phyloP scores from a whole-genome alignment of 2,797 vertebrate species.

The Sebastes goodei region DNA sequence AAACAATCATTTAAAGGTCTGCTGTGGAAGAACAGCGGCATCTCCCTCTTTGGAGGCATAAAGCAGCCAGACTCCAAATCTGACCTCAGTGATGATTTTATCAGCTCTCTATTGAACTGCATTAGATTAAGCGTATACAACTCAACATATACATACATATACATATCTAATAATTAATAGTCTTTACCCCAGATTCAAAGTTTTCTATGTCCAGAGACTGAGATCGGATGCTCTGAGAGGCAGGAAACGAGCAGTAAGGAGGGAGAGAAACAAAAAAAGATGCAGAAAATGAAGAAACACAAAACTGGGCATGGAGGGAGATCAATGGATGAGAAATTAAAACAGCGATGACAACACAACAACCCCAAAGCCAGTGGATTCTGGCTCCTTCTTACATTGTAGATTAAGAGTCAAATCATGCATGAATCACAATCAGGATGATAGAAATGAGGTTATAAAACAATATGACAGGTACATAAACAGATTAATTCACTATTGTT shows the following conservation, averaged over 20 bases:
- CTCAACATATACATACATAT: background rate
- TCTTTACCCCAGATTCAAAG: conserved; percentile 76
- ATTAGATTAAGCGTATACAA: no score
- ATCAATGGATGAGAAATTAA: background rate
- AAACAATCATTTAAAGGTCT: background rate
- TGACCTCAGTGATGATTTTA: background rate
- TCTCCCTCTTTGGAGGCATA: background rate
- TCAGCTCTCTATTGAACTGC: background rate
- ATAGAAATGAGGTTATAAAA: background rate
- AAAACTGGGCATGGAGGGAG: no score
- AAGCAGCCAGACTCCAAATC: background rate
- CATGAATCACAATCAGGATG: background rate
- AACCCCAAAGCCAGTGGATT: background rate
- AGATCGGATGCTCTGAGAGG: conserved; percentile 64
- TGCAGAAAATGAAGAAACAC: conserved; percentile 18
- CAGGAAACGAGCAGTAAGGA: conserved; percentile 11
- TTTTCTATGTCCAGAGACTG: conserved; percentile 75
- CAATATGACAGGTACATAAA: background rate
- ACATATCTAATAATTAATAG: background rate
- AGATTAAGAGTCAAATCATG: background rate
- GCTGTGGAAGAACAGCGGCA: background rate
- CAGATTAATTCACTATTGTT: background rate
- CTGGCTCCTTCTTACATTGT: background rate
- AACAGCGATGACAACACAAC: background rate
- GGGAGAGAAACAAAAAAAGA: background rate